These are phyloP conservation scores for Adela reaumurella DNA, from an alignment of 2,888 invertebrate species.

Conservation along the genomic window DNA sequence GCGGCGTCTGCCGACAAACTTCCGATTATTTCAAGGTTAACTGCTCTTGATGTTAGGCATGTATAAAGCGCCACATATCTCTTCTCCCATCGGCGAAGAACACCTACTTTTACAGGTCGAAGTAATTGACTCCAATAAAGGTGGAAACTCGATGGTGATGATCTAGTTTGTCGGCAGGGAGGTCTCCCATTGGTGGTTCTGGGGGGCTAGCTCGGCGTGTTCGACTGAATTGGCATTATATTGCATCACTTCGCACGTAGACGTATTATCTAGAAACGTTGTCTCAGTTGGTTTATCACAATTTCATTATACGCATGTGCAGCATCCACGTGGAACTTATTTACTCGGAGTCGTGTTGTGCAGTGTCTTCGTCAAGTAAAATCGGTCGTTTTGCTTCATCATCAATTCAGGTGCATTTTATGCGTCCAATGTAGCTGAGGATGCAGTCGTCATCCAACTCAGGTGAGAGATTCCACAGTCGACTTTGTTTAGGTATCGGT, in stretches of 20 bases:
- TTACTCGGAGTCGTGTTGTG: not conserved
- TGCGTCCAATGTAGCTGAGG: not conserved
- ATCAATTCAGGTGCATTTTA: not conserved
- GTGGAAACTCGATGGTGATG: conserved; percentile 2
- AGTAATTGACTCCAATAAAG: conserved; percentile 6
- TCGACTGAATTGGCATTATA: conserved; percentile 1
- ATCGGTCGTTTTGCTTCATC: not conserved
- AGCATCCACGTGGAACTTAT: not conserved
- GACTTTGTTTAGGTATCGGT: not conserved
- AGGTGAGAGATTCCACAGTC: not conserved
- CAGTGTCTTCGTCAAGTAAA: conserved; percentile 2
- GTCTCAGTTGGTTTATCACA: not conserved
- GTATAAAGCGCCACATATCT: conserved; percentile 1
- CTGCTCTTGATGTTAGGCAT: not conserved
- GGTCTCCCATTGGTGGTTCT: conserved; percentile 2
- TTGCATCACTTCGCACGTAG: not conserved
- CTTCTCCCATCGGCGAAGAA: conserved; percentile 4
- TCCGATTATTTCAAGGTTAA: conserved; percentile 1
- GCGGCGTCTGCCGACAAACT: conserved; percentile 1
- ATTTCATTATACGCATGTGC: conserved; percentile 1
- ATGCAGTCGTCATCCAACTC: conserved; percentile 1
- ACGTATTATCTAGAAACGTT: not conserved
- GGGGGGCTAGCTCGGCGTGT: not conserved
- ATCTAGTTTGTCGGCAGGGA: not conserved
- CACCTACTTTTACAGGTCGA: conserved; percentile 3